These are phyloP conservation scores for Nematostella vectensis DNA, from an alignment of 92 coral and sea anemone genomes.

Conservation along the genomic window DNA sequence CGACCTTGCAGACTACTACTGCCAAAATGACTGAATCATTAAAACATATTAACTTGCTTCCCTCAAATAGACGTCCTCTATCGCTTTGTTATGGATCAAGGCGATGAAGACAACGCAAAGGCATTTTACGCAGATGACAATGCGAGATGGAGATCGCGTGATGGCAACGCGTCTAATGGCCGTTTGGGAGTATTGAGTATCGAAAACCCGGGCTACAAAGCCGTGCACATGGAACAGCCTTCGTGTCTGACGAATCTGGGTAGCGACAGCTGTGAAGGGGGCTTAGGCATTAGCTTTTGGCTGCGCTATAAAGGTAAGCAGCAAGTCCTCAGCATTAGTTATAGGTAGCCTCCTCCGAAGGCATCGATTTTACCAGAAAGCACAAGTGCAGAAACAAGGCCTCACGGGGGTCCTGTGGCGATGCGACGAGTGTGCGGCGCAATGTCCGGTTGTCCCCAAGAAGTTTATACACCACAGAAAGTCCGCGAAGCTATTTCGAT, in stretches of 20 bases:
- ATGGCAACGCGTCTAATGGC: conserved; percentile 9
- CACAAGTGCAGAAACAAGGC: background rate
- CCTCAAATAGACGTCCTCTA: too few species aligned
- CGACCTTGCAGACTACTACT: too few species aligned
- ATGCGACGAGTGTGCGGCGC: background rate
- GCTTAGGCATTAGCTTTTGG: conserved; percentile 16
- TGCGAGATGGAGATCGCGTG: background rate
- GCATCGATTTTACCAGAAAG: too few species aligned
- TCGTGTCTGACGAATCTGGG: conserved; percentile 9
- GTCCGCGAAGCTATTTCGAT: too few species aligned
- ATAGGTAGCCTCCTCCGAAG: too few species aligned
- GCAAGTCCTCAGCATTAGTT: background rate
- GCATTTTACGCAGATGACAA: background rate
- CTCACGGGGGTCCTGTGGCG: background rate
- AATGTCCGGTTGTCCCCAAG: too few species aligned
- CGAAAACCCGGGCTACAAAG: conserved; percentile 10
- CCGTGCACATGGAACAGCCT: background rate
- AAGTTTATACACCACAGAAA: too few species aligned
- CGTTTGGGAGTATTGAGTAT: conserved; percentile 15
- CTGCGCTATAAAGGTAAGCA: conserved; percentile 15
- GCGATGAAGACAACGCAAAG: background rate
- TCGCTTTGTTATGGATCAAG: too few species aligned
- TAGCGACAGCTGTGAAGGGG: background rate
- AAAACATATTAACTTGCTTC: too few species aligned
- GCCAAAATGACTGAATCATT: too few species aligned